phyloP scores from a whole-genome alignment of 2,113 vertebrate genomes.

The Ptilorrhoa leucosticta region DNA sequence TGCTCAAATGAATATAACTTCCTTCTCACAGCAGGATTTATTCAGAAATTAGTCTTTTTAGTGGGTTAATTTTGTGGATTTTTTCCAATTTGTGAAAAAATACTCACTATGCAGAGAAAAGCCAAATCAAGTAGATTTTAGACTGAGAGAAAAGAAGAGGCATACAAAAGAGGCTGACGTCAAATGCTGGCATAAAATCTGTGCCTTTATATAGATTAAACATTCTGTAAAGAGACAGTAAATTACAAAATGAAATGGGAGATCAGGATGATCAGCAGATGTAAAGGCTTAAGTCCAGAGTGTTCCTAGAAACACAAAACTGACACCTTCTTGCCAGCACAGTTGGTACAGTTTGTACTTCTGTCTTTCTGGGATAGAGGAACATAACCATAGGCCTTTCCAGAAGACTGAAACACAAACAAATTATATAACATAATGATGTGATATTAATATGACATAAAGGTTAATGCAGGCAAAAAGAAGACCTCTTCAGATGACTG shows the following conservation, averaged over 20 bases:
- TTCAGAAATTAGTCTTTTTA: background rate
- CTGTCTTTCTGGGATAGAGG: background rate
- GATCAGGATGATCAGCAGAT: slow-evolving; percentile 34
- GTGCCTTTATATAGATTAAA: slow-evolving; percentile 46
- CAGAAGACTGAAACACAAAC: background rate
- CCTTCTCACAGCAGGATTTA: background rate
- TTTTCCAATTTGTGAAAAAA: background rate
- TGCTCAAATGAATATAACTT: background rate
- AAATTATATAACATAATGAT: background rate
- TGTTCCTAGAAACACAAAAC: slow-evolving; percentile 39
- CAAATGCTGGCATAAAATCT: slow-evolving; percentile 9
- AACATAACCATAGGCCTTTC: background rate
- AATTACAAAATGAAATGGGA: slow-evolving; percentile 26
- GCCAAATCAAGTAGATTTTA: background rate
- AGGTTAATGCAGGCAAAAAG: background rate
- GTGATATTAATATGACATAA: background rate
- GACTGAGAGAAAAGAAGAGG: background rate
- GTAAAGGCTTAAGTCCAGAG: slow-evolving; percentile 12
- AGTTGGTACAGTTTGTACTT: slow-evolving; percentile 11
- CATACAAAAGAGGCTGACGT: background rate
- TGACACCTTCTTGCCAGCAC: background rate
- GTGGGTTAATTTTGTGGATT: background rate
- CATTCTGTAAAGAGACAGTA: slow-evolving; percentile 26
- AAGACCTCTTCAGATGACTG: background rate
- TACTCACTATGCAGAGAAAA: background rate